A percentile compares a stretch with the other conserved stretches of the same genome.
Conservation (phyloP, 2,888 invertebrate species). For the Polia nebulosa region DNA sequence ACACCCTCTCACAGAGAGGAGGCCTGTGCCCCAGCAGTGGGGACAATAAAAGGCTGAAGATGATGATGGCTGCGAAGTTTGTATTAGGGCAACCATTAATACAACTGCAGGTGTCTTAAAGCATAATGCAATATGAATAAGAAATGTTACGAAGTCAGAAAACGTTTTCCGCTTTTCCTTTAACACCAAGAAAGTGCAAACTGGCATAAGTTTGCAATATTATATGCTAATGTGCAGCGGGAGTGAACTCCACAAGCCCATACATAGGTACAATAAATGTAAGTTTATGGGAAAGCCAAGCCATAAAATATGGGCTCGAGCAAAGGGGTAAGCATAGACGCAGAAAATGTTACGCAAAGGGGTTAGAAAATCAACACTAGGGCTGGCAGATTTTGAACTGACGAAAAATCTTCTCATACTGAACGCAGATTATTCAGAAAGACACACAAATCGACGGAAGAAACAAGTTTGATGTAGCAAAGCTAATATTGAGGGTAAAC, state of each 20-base stretch:
- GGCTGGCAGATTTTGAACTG: conserved; percentile 18
- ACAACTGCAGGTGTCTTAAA: neutral
- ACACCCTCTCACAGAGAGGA: too few relatives aligned
- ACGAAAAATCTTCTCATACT: neutral
- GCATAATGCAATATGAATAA: conserved; percentile 19
- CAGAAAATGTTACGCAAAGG: conserved; percentile 30
- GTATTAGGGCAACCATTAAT: conserved; percentile 8
- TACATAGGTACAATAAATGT: conserved; percentile 28
- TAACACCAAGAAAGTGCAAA: conserved; percentile 11
- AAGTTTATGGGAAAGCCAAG: conserved; percentile 32
- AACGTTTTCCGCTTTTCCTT: neutral
- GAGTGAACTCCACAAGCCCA: conserved; percentile 13
- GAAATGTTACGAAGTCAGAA: conserved; percentile 6
- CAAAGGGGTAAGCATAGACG: conserved; percentile 25
- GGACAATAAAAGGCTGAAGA: too few relatives aligned
- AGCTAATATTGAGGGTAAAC: conserved; percentile 1
- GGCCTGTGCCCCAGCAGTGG: too few relatives aligned
- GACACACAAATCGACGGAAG: neutral
- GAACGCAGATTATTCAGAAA: neutral
- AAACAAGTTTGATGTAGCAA: neutral
- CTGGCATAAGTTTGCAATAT: conserved; percentile 33
- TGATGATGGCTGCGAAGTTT: conserved; percentile 35
- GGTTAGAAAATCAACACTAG: conserved; percentile 27
- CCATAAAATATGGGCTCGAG: conserved; percentile 32
- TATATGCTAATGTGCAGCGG: conserved; percentile 39